Conservation (phyloP, 1,140 invertebrate genomes). For the Zaprionus ornatus region DNA sequence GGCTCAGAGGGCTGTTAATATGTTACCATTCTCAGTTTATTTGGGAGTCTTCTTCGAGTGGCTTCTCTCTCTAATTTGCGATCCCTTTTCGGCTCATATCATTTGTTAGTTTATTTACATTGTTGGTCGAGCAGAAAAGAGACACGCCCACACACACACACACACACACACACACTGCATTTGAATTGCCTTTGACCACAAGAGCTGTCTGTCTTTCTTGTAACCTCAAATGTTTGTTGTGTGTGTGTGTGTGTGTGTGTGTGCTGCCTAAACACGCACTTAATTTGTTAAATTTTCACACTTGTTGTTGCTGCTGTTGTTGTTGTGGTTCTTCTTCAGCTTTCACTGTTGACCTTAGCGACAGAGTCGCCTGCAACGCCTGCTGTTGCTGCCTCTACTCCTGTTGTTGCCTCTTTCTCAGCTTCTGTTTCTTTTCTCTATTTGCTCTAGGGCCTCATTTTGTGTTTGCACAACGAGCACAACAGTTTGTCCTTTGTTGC, state of each 20-base stretch:
- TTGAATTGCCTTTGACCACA: conserved; percentile 39
- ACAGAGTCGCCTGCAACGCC: conserved; percentile 4
- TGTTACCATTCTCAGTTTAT: background rate
- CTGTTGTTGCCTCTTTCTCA: conserved; percentile 3
- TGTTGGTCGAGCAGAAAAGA: conserved; percentile 1
- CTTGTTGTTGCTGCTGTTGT: conserved; percentile 51
- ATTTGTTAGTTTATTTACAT: conserved; percentile 35
- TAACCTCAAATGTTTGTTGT: too few relatives aligned
- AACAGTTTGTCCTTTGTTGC: conserved; percentile 42
- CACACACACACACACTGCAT: conserved; percentile 4
- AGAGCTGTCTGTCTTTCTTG: background rate
- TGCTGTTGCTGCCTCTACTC: conserved; percentile 4
- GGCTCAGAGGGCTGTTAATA: too few relatives aligned
- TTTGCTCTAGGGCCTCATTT: conserved; percentile 49
- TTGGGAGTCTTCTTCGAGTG: background rate
- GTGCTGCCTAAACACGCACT: conserved; percentile 48
- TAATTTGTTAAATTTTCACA: conserved; percentile 80
- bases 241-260: background rate
- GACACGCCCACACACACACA: conserved; percentile 32
- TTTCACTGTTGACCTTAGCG: conserved; percentile 70
- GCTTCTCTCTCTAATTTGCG: background rate
- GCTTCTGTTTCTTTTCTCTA: conserved; percentile 15
- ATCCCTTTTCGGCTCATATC: background rate
- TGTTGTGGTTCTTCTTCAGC: conserved; percentile 45
- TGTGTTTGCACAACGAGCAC: conserved; percentile 39